A percentile compares a stretch with the other conserved stretches of the same genome.
Conservation (phyloP, 2,113 vertebrate genomes). For the Serinus canaria region DNA sequence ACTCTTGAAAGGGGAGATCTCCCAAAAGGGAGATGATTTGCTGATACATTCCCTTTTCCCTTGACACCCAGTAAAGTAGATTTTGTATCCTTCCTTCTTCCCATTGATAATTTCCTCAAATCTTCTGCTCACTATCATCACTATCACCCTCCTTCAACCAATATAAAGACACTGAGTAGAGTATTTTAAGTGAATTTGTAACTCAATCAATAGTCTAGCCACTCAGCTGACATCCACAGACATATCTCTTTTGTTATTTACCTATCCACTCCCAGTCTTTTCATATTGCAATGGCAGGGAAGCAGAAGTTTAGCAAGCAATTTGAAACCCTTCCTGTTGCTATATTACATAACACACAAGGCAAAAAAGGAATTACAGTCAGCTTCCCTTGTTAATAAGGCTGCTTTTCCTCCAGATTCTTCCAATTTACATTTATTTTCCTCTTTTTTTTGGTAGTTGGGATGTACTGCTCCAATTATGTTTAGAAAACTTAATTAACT, state of each 20-base stretch:
- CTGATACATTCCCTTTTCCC: background rate
- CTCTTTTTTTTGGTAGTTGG: background rate
- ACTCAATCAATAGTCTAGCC: background rate
- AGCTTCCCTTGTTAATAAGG: background rate
- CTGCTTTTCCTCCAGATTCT: background rate
- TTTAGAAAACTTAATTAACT: slow-evolving; percentile 15
- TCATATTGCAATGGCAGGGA: background rate
- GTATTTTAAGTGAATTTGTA: background rate
- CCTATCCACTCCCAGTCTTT: background rate
- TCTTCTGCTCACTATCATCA: background rate
- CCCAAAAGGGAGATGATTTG: background rate
- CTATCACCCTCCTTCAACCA: background rate
- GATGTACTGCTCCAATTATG: background rate
- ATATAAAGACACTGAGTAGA: background rate
- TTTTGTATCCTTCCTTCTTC: background rate
- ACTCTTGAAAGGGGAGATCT: background rate
- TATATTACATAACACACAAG: background rate
- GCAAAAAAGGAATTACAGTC: background rate
- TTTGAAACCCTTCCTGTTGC: background rate
- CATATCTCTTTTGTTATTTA: background rate
- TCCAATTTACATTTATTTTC: background rate
- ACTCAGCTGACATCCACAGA: background rate
- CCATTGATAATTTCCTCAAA: background rate
- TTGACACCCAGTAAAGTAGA: background rate
- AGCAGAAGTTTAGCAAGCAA: background rate